Percentiles rank a stretch among this genome's conserved stretches.
Conservation (phyloP, 2,888 invertebrate species). For the Caenorhabditis imperialis region DNA sequence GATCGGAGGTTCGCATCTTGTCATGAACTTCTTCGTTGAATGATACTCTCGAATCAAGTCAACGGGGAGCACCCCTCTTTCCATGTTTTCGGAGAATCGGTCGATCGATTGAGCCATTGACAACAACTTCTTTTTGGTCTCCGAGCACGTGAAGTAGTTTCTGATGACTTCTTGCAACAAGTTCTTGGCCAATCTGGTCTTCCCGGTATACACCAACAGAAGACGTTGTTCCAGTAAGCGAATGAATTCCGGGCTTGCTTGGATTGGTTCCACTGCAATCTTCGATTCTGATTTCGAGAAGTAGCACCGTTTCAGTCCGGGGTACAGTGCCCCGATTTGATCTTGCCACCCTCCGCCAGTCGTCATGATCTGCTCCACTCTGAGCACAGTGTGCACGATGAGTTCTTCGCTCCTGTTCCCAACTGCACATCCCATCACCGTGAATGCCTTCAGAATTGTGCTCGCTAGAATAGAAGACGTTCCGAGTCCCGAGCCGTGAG, state of each 20-base stretch:
- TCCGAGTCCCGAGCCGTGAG: conserved; percentile 80
- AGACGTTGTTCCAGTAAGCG: conserved; percentile 79
- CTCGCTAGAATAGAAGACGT: conserved; percentile 82
- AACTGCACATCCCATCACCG: neutral
- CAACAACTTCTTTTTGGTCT: conserved; percentile 29
- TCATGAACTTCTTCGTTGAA: conserved; percentile 66
- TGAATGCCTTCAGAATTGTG: conserved; percentile 80
- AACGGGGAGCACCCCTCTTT: conserved; percentile 58
- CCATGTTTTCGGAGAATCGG: conserved; percentile 40
- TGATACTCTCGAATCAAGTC: conserved; percentile 61
- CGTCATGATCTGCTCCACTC: conserved; percentile 81
- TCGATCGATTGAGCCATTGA: conserved; percentile 36
- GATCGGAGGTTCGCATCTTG: conserved; percentile 64
- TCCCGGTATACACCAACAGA: conserved; percentile 81
- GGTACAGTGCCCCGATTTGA: conserved; percentile 80
- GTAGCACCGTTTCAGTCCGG: conserved; percentile 79
- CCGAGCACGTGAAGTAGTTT: conserved; percentile 53
- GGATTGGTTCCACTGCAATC: conserved; percentile 77
- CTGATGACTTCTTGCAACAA: conserved; percentile 79
- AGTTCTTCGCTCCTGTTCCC: no score
- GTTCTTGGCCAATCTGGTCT: conserved; percentile 81
- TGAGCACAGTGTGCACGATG: conserved; percentile 74
- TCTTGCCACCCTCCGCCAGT: conserved; percentile 83
- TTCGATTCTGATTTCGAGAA: neutral
- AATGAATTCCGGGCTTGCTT: conserved; percentile 71